These are phyloP conservation scores for Hepsetus odoe DNA, from an alignment of 2,113 vertebrate genomes.

Conservation along the genomic window DNA sequence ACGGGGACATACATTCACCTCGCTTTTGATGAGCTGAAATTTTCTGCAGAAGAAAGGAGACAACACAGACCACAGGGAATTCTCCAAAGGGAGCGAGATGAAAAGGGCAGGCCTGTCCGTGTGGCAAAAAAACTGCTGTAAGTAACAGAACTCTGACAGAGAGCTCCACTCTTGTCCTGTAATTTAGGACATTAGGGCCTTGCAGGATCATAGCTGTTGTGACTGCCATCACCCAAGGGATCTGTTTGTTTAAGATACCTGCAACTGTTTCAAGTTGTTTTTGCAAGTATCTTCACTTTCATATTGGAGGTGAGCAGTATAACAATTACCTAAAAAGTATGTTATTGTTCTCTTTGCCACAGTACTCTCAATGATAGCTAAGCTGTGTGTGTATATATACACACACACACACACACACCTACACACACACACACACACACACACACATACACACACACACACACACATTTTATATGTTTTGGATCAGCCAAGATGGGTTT, in stretches of 20 bases:
- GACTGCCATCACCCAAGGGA: slow-evolving; percentile 67
- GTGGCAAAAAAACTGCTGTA: slow-evolving; percentile 79
- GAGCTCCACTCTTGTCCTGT: slow-evolving; percentile 82
- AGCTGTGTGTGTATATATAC: too few species aligned
- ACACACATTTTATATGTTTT: too few species aligned
- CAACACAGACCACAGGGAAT: slow-evolving; percentile 79
- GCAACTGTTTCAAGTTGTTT: slow-evolving; percentile 67
- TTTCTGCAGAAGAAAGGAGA: slow-evolving; percentile 84
- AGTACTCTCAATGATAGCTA: too few species aligned
- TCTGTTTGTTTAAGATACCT: slow-evolving; percentile 70
- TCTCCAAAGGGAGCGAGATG: slow-evolving; percentile 87
- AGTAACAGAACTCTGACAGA: slow-evolving; percentile 79
- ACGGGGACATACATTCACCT: slow-evolving; percentile 87
- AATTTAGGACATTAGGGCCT: slow-evolving; percentile 80
- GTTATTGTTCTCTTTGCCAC: too few species aligned
- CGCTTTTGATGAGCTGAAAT: slow-evolving; percentile 96
- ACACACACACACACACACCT: too few species aligned
- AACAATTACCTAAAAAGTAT: too few species aligned
- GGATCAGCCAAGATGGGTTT: too few species aligned
- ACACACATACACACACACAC: too few species aligned
- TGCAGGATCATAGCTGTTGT: slow-evolving; percentile 75
- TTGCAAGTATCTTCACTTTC: slow-evolving; percentile 58
- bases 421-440: too few species aligned
- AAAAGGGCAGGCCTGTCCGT: slow-evolving; percentile 86
- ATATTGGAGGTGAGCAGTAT: too few species aligned